These are phyloP conservation scores for Euspilapteryx auroguttella DNA, from an alignment of 2,888 invertebrate genomes.

Conservation along the genomic window DNA sequence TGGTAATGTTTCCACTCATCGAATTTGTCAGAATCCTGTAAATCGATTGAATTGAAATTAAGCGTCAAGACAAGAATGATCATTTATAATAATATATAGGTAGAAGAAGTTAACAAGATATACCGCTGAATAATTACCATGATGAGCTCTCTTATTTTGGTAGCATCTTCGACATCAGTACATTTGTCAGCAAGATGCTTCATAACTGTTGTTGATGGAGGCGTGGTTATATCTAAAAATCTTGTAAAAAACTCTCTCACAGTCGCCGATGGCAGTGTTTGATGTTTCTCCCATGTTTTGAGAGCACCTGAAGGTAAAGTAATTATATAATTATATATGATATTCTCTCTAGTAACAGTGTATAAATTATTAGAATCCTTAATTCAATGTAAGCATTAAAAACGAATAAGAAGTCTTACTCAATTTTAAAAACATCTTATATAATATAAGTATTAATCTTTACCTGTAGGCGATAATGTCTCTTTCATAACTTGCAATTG, in stretches of 20 bases:
- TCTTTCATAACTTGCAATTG: constrained; percentile 83
- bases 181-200: constrained; percentile 81
- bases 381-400: too few species aligned
- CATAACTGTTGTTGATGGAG: constrained; percentile 82
- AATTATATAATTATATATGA: not conserved
- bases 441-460: too few species aligned
- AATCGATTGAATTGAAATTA: not conserved
- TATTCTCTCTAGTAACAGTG: not conserved
- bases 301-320: constrained; percentile 63
- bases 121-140: too few species aligned
- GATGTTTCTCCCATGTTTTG: constrained; percentile 85
- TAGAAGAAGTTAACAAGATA: too few species aligned
- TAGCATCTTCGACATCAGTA: constrained; percentile 71
- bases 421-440: too few species aligned
- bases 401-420: too few species aligned
- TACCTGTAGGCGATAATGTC: constrained; percentile 81
- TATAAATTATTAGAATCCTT: too few species aligned
- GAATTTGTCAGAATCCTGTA: constrained; percentile 80
- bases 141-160: constrained; percentile 72
- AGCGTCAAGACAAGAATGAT: not conserved
- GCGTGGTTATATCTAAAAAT: constrained; percentile 89
- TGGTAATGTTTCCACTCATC: constrained; percentile 92
- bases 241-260: constrained; percentile 73
- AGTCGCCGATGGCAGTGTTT: constrained; percentile 75
- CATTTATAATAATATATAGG: not conserved